Base-by-base conservation (phyloP, 64 coral and sea anemone species). In the Acropora tenuis region DNA sequence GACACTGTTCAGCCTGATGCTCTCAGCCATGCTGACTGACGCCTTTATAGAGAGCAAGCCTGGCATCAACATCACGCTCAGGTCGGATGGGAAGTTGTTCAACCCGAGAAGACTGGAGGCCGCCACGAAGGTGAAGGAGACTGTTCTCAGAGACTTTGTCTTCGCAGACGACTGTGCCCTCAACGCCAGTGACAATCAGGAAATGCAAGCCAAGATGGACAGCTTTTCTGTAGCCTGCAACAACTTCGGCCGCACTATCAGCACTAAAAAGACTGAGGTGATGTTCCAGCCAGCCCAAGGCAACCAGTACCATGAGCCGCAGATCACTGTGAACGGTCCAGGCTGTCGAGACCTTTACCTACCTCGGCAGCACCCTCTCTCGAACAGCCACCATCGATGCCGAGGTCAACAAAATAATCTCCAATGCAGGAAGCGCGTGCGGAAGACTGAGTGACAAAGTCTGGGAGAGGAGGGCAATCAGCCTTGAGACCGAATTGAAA, bases 391-490 rank as follows among this genome's bases (percentile, higher is more conserved):
- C 77, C 63, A 78, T 77, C 11, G 90, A 92, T 77, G 90, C 53
- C 15, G 69, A 92, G 45, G 52, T 86, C 71, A 86, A 78, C n/a
- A 65, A 68, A 1, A 46, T 80, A 11, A 92, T 92, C 60, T 47
- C 73, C 30, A 92, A 92, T 47, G 90, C 90, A 1, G 86, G 80
- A n/a, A 69, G 50, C 40, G 80, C 72, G 6, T 92, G 85, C 48
- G 80, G 78, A n/a, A 80, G 52, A 71, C 92, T 93, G 1, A 41
- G 78, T 13, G 18, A 75, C 42, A 82, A 7, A 44, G 78, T 93
- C 61, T 93, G 92, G 78, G 85, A 89, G 15, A 82, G 71, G 11
- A 89, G 78, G 83, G 92, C 85, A 74, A 88, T 93, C 17, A 73
- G 57, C 79, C 82, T 87, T 1, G 8, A 49, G 1, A 93, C 76